Evolutionary conservation across 2,797 vertebrate species (phyloP).

Genomic region (Pelodytes ibericus): DNA sequence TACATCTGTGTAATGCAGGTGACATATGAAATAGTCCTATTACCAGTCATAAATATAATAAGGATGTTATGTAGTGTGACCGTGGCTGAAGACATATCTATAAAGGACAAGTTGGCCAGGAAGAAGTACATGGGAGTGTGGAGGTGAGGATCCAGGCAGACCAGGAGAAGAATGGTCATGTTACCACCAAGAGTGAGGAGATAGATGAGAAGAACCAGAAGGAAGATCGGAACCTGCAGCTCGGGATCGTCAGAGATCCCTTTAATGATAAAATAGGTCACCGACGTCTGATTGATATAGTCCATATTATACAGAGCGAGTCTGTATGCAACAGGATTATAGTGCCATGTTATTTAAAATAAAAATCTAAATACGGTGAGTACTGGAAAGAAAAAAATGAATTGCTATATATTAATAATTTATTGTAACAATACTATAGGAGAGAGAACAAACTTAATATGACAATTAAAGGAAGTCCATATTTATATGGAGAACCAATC

Average conservation of each 20-base stretch:
- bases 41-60: background rate
- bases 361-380: too few relatives aligned
- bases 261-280: conserved; percentile 6
- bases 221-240: conserved; percentile 19
- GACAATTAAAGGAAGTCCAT: too few relatives aligned
- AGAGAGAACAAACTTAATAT: too few relatives aligned
- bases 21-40: background rate
- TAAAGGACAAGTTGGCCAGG: conserved; percentile 16
- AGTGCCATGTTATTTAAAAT: too few relatives aligned
- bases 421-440: too few relatives aligned
- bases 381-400: too few relatives aligned
- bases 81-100: conserved; percentile 10
- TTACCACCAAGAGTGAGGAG: conserved; percentile 30
- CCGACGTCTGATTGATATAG: conserved; percentile 3
- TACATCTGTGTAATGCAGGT: conserved; percentile 14
- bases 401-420: background rate
- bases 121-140: conserved; percentile 41
- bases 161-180: conserved; percentile 9
- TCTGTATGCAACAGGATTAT: background rate
- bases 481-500: too few relatives aligned
- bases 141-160: conserved; percentile 3
- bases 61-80: conserved; percentile 8
- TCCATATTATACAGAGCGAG: background rate
- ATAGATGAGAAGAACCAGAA: conserved; percentile 18
- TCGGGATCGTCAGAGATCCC: conserved; percentile 1